phyloP scores from a whole-genome alignment of 2,888 invertebrate genomes.

The Synanthedon formicaeformis region DNA sequence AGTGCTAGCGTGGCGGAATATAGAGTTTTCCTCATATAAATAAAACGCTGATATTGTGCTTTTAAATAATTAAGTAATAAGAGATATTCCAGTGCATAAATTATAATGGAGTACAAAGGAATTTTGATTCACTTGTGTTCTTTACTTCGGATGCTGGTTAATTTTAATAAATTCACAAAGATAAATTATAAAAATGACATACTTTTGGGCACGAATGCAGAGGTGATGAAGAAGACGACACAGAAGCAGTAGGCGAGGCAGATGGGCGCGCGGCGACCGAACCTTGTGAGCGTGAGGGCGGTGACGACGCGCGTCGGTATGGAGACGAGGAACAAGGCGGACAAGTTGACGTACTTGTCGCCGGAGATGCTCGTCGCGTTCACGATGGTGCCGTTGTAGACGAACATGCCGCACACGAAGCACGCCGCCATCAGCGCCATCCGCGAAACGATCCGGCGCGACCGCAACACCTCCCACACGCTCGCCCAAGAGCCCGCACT shows the following conservation, averaged over 20 bases:
- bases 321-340: conserved; percentile 73
- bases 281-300: conserved; percentile 71
- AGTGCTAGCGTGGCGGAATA: no score
- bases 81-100: no score
- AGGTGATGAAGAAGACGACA: conserved; percentile 63
- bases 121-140: no score
- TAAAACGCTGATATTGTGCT: no score
- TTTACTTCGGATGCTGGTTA: no score
- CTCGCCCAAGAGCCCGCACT: not conserved
- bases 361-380: conserved; percentile 81
- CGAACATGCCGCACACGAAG: conserved; percentile 80
- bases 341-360: conserved; percentile 82
- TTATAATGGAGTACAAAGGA: no score
- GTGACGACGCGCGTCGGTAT: conserved; percentile 70
- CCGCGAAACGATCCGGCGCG: conserved; percentile 38
- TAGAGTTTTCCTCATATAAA: no score
- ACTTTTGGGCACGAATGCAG: conserved; percentile 68
- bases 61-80: no score
- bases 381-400: conserved; percentile 81
- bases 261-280: conserved; percentile 67
- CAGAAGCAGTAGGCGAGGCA: conserved; percentile 55
- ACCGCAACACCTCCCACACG: conserved; percentile 27
- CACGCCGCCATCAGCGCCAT: conserved; percentile 59
- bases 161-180: no score
- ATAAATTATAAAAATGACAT: conserved; percentile 16